Percentiles rank a stretch among this genome's conserved stretches.
Conservation (phyloP, 2,888 invertebrate species). For the Orchesella flavescens region DNA sequence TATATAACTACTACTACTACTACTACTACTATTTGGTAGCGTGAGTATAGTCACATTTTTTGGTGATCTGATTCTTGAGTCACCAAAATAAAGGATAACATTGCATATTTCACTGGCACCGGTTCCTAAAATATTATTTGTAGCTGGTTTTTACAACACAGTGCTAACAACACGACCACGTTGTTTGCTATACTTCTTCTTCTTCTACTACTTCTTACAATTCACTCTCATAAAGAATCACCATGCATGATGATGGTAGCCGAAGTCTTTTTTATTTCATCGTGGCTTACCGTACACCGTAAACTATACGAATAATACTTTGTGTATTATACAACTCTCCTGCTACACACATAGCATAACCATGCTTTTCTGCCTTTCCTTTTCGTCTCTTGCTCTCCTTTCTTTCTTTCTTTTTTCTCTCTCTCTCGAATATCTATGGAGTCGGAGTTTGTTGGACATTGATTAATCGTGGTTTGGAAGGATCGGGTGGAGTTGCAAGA, state of each 20-base stretch:
- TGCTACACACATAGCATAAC: constrained; percentile 18
- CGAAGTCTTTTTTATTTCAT: constrained; percentile 15
- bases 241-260: not conserved
- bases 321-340: constrained; percentile 17
- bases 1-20: not conserved
- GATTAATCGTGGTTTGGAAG: constrained; percentile 71
- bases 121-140: constrained; percentile 43
- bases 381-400: constrained; percentile 30
- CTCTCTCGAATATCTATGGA: constrained; percentile 61
- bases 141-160: constrained; percentile 39
- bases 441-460: constrained; percentile 71
- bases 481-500: constrained; percentile 72
- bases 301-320: not conserved
- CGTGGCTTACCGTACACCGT: constrained; percentile 1
- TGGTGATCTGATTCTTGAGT: constrained; percentile 34
- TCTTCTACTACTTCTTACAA: constrained; percentile 15
- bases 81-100: constrained; percentile 20
- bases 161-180: constrained; percentile 41
- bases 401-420: constrained; percentile 5
- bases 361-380: constrained; percentile 30
- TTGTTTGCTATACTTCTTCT: constrained; percentile 32
- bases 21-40: no score
- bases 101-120: not conserved
- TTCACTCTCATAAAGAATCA: not conserved
- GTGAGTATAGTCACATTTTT: not conserved